Conservation (phyloP, 1,140 invertebrate species). For the Achatina immaculata region DNA sequence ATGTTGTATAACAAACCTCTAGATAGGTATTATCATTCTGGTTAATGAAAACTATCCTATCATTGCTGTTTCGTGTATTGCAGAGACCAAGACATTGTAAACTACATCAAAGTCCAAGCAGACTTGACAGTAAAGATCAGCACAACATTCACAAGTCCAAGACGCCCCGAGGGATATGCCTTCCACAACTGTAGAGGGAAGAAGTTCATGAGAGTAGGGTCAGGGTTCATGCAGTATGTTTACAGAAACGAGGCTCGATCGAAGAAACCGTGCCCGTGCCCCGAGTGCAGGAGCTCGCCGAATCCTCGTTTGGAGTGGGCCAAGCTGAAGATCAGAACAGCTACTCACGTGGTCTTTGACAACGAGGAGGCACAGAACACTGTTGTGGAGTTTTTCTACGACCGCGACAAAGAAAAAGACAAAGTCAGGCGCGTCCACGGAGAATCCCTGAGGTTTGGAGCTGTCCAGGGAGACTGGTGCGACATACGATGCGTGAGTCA, state of each 20-base stretch:
- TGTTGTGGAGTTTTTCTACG: slow-evolving; percentile 20
- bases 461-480: slow-evolving; percentile 32
- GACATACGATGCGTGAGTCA: slow-evolving; percentile 33
- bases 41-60: not conserved
- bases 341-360: slow-evolving; percentile 33
- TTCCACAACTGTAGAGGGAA: slow-evolving; percentile 16
- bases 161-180: slow-evolving; percentile 6
- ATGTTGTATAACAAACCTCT: too few relatives aligned
- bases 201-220: not conserved
- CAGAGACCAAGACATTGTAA: slow-evolving; percentile 29
- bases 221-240: slow-evolving; percentile 36
- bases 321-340: slow-evolving; percentile 29
- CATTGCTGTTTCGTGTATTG: not conserved
- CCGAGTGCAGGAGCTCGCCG: slow-evolving; percentile 20
- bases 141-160: not conserved
- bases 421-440: slow-evolving; percentile 3
- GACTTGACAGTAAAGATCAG: slow-evolving; percentile 13
- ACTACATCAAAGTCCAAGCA: slow-evolving; percentile 13
- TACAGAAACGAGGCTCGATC: slow-evolving; percentile 19
- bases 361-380: slow-evolving; percentile 23
- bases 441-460: slow-evolving; percentile 15
- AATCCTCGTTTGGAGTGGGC: slow-evolving; percentile 22
- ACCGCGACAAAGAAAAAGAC: slow-evolving; percentile 5
- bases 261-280: slow-evolving; percentile 22
- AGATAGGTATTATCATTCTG: not conserved